Base-by-base conservation (phyloP, 2,797 vertebrate species). In the Octomys mimax region DNA sequence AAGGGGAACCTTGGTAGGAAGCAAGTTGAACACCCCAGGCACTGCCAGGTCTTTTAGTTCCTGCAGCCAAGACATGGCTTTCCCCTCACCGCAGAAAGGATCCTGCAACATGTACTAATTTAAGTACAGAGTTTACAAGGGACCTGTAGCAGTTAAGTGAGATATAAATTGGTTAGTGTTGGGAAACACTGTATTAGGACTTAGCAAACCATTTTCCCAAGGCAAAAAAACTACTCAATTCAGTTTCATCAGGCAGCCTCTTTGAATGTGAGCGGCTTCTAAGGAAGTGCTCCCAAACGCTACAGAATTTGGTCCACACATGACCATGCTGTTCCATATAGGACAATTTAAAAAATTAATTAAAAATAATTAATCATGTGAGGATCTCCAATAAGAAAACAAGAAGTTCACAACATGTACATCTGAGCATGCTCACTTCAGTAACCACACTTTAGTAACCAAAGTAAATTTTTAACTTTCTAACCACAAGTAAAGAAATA, bases 401-500 rank as follows among this genome's bases (percentile, higher is more conserved):
- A 68, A 96, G 86, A 83, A 87, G n/a, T 28, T 28, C 46, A 61
- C 28, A 80, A 26, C 78, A 94, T 10, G 33, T 59, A 85, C 2
- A n/a, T 54, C 68, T 42, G 9, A 62, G 28, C 83, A 5, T 73
- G 54, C 52, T 94, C 81, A 92, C 39, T 88, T 91, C n/a, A 70
- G 61, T 59, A 66, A 84, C 28, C 66, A 66, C 78, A 92, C 39
- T 88, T 91, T 26, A 70, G 61, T 64, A 68, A 85, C 28, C 66
- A 66, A 87, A 89, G n/a, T 31, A 54, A 82, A n/a, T 49, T 70
- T 82, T 94, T 54, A 82, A 62, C 71, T 85, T 95, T 91, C 87
- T 66, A 64, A 68, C 36, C 84, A 62, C 2, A 85, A 95, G 86
- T 52, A 82, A 92, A 26, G 86, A 68, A 68, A 77, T 46, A 61